Base-by-base conservation (phyloP, 2,113 vertebrate species). In the Trematocara variabile region DNA sequence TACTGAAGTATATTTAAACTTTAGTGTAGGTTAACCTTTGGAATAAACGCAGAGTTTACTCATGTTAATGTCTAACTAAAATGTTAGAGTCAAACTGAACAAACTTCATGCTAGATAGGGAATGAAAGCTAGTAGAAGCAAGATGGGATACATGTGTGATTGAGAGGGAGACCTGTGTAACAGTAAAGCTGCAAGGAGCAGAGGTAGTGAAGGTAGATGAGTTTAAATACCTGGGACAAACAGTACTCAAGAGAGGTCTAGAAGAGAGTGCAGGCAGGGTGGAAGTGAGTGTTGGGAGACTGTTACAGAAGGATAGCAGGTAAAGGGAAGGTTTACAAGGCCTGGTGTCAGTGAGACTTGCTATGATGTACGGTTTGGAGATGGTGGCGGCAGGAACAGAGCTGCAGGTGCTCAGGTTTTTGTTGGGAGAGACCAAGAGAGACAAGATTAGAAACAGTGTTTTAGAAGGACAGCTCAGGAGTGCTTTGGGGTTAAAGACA, bases 301-400 rank as follows among this genome's bases (percentile, higher is more conserved):
- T 22, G 33, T 14, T 37, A 68, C n/a, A 68, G n/a, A 68, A 39
- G 60, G 34, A 68, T 68, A 68, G 60, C 34, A 65, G 34, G n/a
- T 34, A 22, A 68, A 41, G 11, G 63, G 11, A 68, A 25, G 11
- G n/a, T 41, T 2, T 68, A 68, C 63, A 68, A 8, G 7, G 0
- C n/a, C 2, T 22, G 6, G 33, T 65, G 60, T 37, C 30, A 65
- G 60, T 65, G 33, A 65, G 33, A 34, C 56, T 60, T 60, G 3
- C 55, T 3, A 22, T 10, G 1, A 28, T 56, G 54, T 56, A 56
- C 2, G 6, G 25, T 56, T 56, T 56, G 54, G 12, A 14, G 54
- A 14, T 56, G 54, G 25, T 28, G 54, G 52, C 20, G 2, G 4
- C 50, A n/a, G 50, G 52, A 54, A 12, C 52, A 54, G 20, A 55